Evolutionary conservation across 2,113 vertebrate species (phyloP), one percentile per base, ranked within the genome.

Genomic region (Oncorhynchus gorbuscha): DNA sequence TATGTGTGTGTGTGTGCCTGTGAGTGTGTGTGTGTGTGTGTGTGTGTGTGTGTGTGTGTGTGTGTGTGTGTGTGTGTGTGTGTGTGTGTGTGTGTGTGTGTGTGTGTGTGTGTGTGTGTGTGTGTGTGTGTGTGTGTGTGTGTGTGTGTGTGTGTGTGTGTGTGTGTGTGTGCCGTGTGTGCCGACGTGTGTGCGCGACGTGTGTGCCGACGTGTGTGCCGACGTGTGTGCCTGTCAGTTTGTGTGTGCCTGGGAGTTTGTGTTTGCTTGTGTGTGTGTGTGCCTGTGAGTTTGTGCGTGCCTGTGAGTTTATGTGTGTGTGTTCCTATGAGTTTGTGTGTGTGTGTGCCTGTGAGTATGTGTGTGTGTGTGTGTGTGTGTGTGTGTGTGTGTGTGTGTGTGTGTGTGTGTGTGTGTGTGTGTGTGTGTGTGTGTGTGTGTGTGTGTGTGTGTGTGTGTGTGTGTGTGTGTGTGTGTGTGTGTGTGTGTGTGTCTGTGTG

Each of bases 111-210:
- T 45, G 22, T 4, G 16, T 62, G 28, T 22, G 64, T 70, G 65
- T 69, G 69, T 76, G 30, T 69, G 74, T 79, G 51, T 70, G 76
- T 76, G 67, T 78, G 28, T 75, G 45, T 48, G 22, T 64, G 24
- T 62, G 13, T 55, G 35, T 32, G 16, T 75, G 76, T 79, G 9
- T 3, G 28, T 28, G 0, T 28, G 28, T 28, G 28, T 28, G 24
- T 74, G 72, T 48, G 78, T 32, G 76, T 76, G 74, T 85, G 79
- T 83, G 83, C n/a, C n/a, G n/a, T n/a, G n/a, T n/a, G n/a, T n/a
- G n/a, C n/a, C n/a, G n/a, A n/a, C n/a, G n/a, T n/a, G n/a, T n/a
- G n/a, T n/a, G n/a, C n/a, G n/a, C n/a, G n/a, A n/a, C n/a, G n/a
- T n/a, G n/a, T n/a, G n/a, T n/a, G n/a, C n/a, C n/a, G n/a, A n/a